Percentiles rank a stretch among this genome's conserved stretches.
These are phyloP conservation scores for Oreochromis grahami DNA, from an alignment of 2,797 vertebrate species.

Conservation along the genomic window DNA sequence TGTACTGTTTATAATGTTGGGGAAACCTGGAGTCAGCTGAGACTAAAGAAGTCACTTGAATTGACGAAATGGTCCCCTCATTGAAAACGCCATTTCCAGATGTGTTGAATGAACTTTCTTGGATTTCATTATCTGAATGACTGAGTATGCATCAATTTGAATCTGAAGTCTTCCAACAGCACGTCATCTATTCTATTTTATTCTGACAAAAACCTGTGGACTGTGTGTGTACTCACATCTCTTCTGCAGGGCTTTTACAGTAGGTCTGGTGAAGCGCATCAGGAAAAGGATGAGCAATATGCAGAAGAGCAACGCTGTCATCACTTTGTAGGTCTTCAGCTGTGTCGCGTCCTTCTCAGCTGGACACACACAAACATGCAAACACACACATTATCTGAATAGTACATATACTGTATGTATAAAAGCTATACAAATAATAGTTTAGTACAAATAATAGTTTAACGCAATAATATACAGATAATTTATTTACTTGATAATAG, in stretches of 20 bases:
- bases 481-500: neutral
- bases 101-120: neutral
- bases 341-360: neutral
- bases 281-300: constrained; percentile 55
- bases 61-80: neutral
- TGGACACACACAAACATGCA: neutral
- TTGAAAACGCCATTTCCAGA: neutral
- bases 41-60: neutral
- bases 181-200: neutral
- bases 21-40: neutral
- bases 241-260: constrained; percentile 56
- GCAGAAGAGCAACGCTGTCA: constrained; percentile 55
- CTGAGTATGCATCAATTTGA: neutral
- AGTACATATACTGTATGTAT: neutral
- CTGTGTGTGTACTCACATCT: constrained; percentile 58
- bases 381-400: neutral
- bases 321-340: constrained; percentile 55
- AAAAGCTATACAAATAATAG: neutral
- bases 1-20: neutral
- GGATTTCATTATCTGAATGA: neutral
- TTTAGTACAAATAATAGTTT: neutral
- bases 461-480: neutral
- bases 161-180: neutral
- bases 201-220: neutral
- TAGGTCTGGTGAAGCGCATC: constrained; percentile 54